These are phyloP conservation scores for Brassicogethes aeneus DNA, from an alignment of 2,888 invertebrate species.

Conservation along the genomic window DNA sequence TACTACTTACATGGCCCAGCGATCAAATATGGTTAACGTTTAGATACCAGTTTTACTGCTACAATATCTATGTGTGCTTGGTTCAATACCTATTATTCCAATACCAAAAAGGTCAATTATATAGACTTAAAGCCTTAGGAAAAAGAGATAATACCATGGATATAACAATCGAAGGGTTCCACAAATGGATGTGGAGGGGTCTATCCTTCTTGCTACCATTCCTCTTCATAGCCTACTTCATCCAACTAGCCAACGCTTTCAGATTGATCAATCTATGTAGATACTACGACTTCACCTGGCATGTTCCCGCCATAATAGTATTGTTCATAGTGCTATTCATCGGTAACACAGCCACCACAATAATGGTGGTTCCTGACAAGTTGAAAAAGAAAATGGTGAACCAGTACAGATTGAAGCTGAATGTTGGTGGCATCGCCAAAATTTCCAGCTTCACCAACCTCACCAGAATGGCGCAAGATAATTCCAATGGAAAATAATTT, in stretches of 20 bases:
- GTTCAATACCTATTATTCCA: slow-evolving; percentile 52
- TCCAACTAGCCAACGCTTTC: slow-evolving; percentile 92
- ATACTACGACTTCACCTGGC: slow-evolving; percentile 84
- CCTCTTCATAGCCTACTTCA: slow-evolving; percentile 85
- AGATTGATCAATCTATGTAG: slow-evolving; percentile 69
- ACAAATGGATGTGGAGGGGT: slow-evolving; percentile 99
- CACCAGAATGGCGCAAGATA: too few relatives aligned
- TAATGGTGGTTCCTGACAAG: slow-evolving; percentile 85
- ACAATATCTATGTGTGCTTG: slow-evolving; percentile 85
- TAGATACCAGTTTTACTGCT: slow-evolving; percentile 84
- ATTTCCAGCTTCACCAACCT: too few relatives aligned
- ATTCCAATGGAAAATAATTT: too few relatives aligned
- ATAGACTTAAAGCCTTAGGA: slow-evolving; percentile 71
- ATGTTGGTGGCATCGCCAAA: too few relatives aligned
- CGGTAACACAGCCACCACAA: slow-evolving; percentile 82
- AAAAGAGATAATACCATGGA: slow-evolving; percentile 95
- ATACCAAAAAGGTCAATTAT: slow-evolving; percentile 58
- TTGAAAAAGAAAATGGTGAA: slow-evolving; percentile 30
- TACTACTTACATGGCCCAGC: slow-evolving; percentile 94
- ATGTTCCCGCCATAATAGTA: slow-evolving; percentile 71
- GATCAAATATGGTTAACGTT: slow-evolving; percentile 83
- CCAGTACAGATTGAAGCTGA: slow-evolving; percentile 20
- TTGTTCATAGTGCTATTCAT: slow-evolving; percentile 81
- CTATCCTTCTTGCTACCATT: slow-evolving; percentile 93
- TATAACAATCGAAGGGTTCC: slow-evolving; percentile 97